phyloP scores from a whole-genome alignment of 2,888 invertebrate species.

The Leucania comma region DNA sequence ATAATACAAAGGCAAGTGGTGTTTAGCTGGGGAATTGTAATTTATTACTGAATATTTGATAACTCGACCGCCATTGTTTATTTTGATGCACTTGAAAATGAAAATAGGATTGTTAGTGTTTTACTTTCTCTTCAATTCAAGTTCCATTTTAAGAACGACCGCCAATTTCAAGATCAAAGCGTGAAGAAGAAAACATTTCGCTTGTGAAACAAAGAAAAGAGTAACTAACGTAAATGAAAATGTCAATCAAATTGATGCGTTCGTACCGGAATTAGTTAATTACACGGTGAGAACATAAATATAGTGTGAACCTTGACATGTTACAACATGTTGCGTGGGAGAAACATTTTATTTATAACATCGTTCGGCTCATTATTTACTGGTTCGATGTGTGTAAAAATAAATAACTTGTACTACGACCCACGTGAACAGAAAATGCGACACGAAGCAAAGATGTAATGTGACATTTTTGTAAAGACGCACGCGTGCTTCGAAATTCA shows the following conservation, averaged over 20 bases:
- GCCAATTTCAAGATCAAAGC: background rate
- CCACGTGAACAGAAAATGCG: slow-evolving; percentile 22
- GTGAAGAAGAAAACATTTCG: slow-evolving; percentile 5
- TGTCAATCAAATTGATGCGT: slow-evolving; percentile 68
- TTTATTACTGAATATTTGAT: slow-evolving; percentile 65
- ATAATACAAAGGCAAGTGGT: slow-evolving; percentile 57
- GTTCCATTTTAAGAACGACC: background rate
- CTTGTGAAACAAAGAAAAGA: slow-evolving; percentile 32
- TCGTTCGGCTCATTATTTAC: slow-evolving; percentile 57
- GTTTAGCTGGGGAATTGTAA: slow-evolving; percentile 60
- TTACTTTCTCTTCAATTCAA: slow-evolving; percentile 41
- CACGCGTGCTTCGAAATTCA: slow-evolving; percentile 30
- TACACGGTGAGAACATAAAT: slow-evolving; percentile 77
- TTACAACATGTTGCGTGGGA: slow-evolving; percentile 80
- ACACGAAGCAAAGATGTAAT: slow-evolving; percentile 21
- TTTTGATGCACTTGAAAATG: slow-evolving; percentile 37
- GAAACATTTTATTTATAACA: slow-evolving; percentile 76
- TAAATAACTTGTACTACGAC: slow-evolving; percentile 44
- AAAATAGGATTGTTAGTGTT: slow-evolving; percentile 13
- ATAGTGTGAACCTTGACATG: slow-evolving; percentile 85
- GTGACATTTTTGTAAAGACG: background rate
- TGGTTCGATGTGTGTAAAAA: slow-evolving; percentile 60
- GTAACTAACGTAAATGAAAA: slow-evolving; percentile 50
- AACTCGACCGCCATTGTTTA: slow-evolving; percentile 42
- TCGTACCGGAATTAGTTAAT: slow-evolving; percentile 72